Evolutionary conservation across 2,888 invertebrate genomes (phyloP), one percentile per base, ranked within the genome.

Genomic region (Platycheirus rosarum): DNA sequence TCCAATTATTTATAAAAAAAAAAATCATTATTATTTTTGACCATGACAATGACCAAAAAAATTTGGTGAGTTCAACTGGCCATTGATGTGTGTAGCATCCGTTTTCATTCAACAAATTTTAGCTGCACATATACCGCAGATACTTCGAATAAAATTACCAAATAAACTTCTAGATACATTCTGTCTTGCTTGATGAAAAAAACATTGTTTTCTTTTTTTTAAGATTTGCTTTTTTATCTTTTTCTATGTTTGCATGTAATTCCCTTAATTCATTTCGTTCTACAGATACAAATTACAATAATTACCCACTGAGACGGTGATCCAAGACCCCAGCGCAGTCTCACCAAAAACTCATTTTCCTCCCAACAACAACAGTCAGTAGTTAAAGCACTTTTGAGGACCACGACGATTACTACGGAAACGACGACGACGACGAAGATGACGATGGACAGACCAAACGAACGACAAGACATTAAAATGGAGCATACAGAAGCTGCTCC

Each of bases 201-300:
- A 42, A 42, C 11, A 5, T n/a, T n/a, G 11, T 13, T 42, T 42
- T 44, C 65, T 75, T 65, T 7, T 29, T 26, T 65, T 32, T 65
- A 42, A 62, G 46, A 44, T 62, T 62, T 62, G 42, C 48, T 48
- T n/a, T n/a, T n/a, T n/a, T 63, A 60, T 62, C 46, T 75, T 69
- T 71, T 60, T 68, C 71, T 77, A 68, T 82, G 82, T 82, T 82
- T 82, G 82, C 82, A 82, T 82, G 82, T 82, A 82, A 82, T 82
- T 82, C 82, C 77, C 82, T 82, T 82, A 82, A 82, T 82, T 82
- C 77, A 82, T 82, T 82, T 82, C 82, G 82, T 82, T 82, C 82
- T 82, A 82, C 82, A 82, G 82, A 82, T 82, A 82, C 82, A 82
- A 82, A 82, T 82, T 82, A 82, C 82, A 82, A 82, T 82, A 82